A percentile compares a stretch with the other conserved stretches of the same genome.
Evolutionary conservation across 2,888 invertebrate species (phyloP).

Genomic region (Sacculina carcini): DNA sequence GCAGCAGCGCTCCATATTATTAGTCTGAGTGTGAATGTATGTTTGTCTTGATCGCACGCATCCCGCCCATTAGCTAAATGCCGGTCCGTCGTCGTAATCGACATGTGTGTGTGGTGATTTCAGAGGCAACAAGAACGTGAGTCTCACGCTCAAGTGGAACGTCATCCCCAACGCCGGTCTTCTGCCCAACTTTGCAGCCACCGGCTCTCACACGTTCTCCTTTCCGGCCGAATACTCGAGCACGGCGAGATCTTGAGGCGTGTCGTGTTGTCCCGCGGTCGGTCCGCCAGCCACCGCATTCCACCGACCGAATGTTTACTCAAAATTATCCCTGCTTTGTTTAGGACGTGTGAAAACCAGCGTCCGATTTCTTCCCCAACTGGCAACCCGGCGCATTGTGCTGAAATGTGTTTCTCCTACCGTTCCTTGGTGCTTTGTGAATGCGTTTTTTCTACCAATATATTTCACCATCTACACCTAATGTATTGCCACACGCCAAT

Average conservation of each 20-base stretch:
- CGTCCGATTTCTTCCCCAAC: too few species aligned
- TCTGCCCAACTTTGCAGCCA: constrained; percentile 57
- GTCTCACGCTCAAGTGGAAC: constrained; percentile 85
- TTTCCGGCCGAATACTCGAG: constrained; percentile 71
- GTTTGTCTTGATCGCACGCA: background rate
- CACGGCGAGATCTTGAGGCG: constrained; percentile 6
- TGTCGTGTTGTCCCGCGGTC: too few species aligned
- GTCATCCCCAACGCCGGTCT: constrained; percentile 95
- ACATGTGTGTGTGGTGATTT: constrained; percentile 16
- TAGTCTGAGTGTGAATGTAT: background rate
- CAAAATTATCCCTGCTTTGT: too few species aligned
- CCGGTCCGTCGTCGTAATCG: background rate
- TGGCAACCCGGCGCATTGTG: too few species aligned
- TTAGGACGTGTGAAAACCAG: too few species aligned
- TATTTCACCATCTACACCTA: too few species aligned
- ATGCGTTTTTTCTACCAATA: too few species aligned
- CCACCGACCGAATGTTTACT: background rate
- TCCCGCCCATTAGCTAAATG: background rate
- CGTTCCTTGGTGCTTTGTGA: too few species aligned
- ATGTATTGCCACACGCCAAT: too few species aligned
- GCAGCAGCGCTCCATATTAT: background rate
- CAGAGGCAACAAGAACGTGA: constrained; percentile 79
- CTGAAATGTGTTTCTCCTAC: too few species aligned
- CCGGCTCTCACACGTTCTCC: constrained; percentile 58
- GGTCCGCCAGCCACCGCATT: background rate